Evolutionary conservation across 2,888 invertebrate genomes (phyloP).

Genomic region (Phyllotreta cruciferae): DNA sequence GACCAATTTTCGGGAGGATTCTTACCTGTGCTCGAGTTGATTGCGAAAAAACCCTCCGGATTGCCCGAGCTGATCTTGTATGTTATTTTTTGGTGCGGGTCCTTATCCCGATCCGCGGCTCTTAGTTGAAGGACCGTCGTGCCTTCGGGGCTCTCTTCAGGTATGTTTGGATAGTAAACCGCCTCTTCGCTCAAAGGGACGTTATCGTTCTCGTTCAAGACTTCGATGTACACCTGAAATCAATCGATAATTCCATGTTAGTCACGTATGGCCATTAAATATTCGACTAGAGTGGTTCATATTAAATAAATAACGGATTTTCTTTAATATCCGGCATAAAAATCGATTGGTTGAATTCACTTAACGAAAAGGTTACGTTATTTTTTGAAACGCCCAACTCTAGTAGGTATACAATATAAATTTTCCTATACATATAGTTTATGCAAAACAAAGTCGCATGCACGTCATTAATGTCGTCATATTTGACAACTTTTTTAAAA

Average conservation of each 20-base stretch:
- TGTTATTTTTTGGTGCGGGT: slow-evolving; percentile 70
- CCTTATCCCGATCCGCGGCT: slow-evolving; percentile 82
- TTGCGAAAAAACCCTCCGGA: slow-evolving; percentile 88
- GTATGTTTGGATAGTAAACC: slow-evolving; percentile 81
- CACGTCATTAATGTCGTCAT: no score
- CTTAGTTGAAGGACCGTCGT: slow-evolving; percentile 76
- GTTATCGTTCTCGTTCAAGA: slow-evolving; percentile 95
- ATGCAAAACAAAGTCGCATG: no score
- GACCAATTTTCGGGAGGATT: slow-evolving; percentile 8
- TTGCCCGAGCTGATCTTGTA: slow-evolving; percentile 91
- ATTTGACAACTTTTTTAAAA: no score
- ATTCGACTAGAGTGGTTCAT: no score
- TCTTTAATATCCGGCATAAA: no score
- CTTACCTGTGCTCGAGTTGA: slow-evolving; percentile 84
- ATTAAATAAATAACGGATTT: no score
- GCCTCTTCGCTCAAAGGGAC: slow-evolving; percentile 87
- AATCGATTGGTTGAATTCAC: no score
- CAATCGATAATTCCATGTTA: slow-evolving; percentile 18
- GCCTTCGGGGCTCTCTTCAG: slow-evolving; percentile 80
- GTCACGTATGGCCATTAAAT: no score
- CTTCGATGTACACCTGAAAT: slow-evolving; percentile 77
- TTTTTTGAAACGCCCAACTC: no score
- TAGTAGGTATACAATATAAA: no score
- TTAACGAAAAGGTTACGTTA: no score
- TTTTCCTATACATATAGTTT: no score